Conservation (phyloP, 2,888 invertebrate genomes). For the Caenorhabditis panamensis region DNA sequence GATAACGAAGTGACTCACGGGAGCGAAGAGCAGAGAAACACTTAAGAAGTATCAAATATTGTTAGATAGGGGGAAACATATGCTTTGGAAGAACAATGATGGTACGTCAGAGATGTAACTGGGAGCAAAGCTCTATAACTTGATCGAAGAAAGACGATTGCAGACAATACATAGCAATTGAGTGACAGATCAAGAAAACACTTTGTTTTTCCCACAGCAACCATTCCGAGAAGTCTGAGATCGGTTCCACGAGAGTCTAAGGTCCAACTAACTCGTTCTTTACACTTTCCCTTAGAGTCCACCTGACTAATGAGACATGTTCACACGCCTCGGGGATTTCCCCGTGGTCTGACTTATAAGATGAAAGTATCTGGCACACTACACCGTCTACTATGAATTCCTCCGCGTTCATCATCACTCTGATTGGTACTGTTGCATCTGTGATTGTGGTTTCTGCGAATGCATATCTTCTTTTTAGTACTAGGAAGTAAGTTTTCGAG, state of each 20-base stretch:
- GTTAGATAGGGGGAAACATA: too few species aligned
- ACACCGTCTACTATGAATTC: conserved; percentile 19
- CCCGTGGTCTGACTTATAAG: background rate
- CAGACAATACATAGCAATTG: too few species aligned
- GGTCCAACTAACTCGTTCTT: background rate
- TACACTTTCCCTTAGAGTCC: background rate
- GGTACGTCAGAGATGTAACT: too few species aligned
- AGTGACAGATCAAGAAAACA: too few species aligned
- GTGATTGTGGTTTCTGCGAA: conserved; percentile 14
- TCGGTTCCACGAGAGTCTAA: background rate
- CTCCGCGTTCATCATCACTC: conserved; percentile 37
- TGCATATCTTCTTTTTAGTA: conserved; percentile 13
- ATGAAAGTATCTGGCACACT: background rate
- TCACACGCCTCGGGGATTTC: conserved; percentile 30
- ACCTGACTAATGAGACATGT: conserved; percentile 42
- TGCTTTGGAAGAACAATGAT: too few species aligned
- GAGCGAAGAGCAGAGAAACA: background rate
- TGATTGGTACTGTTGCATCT: conserved; percentile 29
- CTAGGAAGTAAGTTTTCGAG: conserved; percentile 21
- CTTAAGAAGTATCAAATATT: background rate
- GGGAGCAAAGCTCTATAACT: too few species aligned
- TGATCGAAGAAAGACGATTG: too few species aligned
- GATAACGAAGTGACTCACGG: background rate
- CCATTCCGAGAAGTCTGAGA: background rate
- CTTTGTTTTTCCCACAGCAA: too few species aligned